Percentiles rank a stretch among this genome's conserved stretches.
These are phyloP conservation scores for Zygogramma bicolorata DNA, from an alignment of 2,888 invertebrate species.

Conservation along the genomic window DNA sequence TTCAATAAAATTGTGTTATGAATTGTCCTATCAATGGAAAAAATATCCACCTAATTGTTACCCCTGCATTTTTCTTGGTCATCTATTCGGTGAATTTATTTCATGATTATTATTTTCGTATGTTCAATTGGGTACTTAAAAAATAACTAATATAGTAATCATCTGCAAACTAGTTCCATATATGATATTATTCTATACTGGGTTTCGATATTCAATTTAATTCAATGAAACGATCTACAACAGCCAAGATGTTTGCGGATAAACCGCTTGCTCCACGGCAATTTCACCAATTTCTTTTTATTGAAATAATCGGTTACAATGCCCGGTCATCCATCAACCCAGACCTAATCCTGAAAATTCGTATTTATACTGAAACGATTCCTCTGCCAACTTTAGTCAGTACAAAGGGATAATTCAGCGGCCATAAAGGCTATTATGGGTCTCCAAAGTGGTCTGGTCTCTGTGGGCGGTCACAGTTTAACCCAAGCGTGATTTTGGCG, in stretches of 20 bases:
- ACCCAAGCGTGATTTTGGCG: constrained; percentile 27
- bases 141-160: too few species aligned
- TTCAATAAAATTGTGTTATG: too few species aligned
- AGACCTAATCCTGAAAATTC: neutral
- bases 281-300: neutral
- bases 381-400: neutral
- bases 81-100: too few species aligned
- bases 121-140: too few species aligned
- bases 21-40: too few species aligned
- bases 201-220: too few species aligned
- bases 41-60: too few species aligned
- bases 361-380: constrained; percentile 14
- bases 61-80: too few species aligned
- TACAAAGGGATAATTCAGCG: constrained; percentile 8
- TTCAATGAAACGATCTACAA: neutral
- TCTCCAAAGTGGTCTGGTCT: constrained; percentile 40
- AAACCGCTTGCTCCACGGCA: neutral
- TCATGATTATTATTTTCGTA: too few species aligned
- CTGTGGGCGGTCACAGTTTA: constrained; percentile 41
- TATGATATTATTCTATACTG: too few species aligned
- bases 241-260: constrained; percentile 1
- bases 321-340: neutral
- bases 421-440: constrained; percentile 13
- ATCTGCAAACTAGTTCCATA: too few species aligned
- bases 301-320: neutral